Conservation (phyloP, 2,113 vertebrate species). For the Struthio camelus region DNA sequence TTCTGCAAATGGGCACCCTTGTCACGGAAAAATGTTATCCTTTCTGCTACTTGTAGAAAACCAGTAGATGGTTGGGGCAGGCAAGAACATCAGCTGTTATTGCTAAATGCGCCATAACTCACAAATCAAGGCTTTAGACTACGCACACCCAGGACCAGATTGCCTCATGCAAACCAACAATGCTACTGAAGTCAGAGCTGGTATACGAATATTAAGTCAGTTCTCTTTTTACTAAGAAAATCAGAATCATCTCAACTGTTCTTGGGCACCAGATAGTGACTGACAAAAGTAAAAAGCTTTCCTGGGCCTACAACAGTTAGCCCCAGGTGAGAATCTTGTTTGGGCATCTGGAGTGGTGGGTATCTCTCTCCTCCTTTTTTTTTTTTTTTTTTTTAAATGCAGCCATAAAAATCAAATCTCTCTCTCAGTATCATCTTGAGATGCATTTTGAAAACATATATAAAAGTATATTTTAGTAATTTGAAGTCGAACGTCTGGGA, state of each 20-base stretch:
- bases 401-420: not conserved
- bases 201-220: not conserved
- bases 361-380: not conserved
- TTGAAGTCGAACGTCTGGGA: not conserved
- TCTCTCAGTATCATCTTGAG: not conserved
- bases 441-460: not conserved
- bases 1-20: not conserved
- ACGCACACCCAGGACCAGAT: accelerated
- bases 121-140: not conserved
- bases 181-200: not conserved
- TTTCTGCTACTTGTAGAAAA: not conserved
- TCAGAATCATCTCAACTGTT: not conserved
- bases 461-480: not conserved
- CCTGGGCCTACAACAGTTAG: not conserved
- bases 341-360: not conserved
- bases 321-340: not conserved
- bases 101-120: not conserved
- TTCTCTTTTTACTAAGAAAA: not conserved
- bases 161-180: not conserved
- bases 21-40: not conserved
- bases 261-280: not conserved
- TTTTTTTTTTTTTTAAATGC: not conserved
- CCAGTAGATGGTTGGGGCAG: not conserved
- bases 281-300: not conserved
- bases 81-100: not conserved